These are phyloP conservation scores for Myiozetetes cayanensis DNA, from an alignment of 2,113 vertebrate genomes.

Conservation along the genomic window DNA sequence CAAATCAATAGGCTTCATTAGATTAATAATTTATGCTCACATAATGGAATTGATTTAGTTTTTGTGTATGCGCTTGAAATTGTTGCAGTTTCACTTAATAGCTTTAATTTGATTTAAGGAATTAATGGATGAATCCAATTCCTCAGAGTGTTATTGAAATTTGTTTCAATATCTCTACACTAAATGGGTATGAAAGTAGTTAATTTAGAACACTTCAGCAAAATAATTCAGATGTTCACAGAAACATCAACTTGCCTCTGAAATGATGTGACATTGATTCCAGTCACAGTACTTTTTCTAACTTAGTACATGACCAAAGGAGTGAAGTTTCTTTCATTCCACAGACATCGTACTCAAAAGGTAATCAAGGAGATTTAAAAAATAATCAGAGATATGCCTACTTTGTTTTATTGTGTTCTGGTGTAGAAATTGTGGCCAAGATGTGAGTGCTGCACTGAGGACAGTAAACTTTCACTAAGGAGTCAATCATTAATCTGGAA, in stretches of 20 bases:
- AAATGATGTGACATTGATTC: not conserved
- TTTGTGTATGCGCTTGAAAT: not conserved
- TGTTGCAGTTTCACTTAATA: not conserved
- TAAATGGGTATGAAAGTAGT: not conserved
- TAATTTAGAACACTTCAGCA: not conserved
- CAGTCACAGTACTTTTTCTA: not conserved
- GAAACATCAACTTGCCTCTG: not conserved
- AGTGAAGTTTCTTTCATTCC: not conserved
- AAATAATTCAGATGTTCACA: not conserved
- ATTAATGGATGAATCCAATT: constrained; percentile 7
- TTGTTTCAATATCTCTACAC: not conserved
- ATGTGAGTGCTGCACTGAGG: not conserved
- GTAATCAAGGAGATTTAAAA: not conserved
- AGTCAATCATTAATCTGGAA: not conserved
- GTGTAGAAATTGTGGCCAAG: not conserved
- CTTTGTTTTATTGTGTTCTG: not conserved
- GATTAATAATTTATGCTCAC: not conserved
- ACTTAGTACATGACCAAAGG: not conserved
- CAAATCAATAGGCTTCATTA: constrained; percentile 9
- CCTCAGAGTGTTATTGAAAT: not conserved
- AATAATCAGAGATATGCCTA: not conserved
- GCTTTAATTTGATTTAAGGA: constrained; percentile 22
- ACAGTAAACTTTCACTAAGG: not conserved
- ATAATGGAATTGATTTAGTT: not conserved
- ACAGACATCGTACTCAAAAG: not conserved